Conservation (phyloP, 2,797 vertebrate species). For the Pteropus rufus region DNA sequence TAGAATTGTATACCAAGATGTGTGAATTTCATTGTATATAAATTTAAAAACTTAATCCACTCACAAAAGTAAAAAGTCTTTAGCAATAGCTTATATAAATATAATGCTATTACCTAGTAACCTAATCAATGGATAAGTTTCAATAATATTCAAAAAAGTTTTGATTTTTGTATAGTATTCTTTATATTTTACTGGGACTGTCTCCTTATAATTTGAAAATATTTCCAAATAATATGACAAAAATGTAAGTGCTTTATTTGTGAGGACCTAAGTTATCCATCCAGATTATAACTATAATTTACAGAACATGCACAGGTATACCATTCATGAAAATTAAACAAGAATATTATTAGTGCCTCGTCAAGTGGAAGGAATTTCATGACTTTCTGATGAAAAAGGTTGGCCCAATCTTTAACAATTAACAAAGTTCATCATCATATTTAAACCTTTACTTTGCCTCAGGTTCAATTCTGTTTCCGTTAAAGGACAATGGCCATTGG, state of each 20-base stretch:
- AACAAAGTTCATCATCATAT: background rate
- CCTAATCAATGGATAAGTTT: background rate
- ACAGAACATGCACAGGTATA: background rate
- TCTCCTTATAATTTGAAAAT: background rate
- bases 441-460: constrained; percentile 52
- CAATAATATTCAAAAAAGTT: background rate
- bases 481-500: constrained; percentile 7
- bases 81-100: background rate
- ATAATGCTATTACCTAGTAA: background rate
- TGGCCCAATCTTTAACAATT: background rate
- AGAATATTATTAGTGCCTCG: constrained; percentile 24
- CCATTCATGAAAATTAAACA: constrained; percentile 52
- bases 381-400: background rate
- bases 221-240: background rate
- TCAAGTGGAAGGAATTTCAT: constrained; percentile 30
- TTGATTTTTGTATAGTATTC: background rate
- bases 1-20: background rate
- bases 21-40: background rate
- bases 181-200: background rate
- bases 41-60: background rate
- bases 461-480: constrained; percentile 36
- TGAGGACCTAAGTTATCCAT: background rate
- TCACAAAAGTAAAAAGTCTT: background rate
- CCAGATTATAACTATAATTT: background rate
- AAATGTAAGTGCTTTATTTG: background rate